Conservation (phyloP, 2,888 invertebrate genomes). For the Hyles lineata region DNA sequence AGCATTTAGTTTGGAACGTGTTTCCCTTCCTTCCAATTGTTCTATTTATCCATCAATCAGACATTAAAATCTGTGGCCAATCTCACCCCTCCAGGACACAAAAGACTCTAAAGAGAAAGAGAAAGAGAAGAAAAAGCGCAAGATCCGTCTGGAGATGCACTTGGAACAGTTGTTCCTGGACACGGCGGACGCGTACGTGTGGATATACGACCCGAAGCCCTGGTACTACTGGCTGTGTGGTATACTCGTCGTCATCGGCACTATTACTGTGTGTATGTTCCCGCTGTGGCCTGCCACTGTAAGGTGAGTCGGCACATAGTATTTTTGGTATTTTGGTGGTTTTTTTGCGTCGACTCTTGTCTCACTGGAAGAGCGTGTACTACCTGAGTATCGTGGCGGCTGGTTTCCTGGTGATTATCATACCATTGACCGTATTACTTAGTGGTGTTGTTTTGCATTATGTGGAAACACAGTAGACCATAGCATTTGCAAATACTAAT, state of each 20-base stretch:
- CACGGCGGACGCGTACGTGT: conserved; percentile 96
- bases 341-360: no score
- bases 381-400: no score
- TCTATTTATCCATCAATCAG: no score
- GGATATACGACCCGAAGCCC: conserved; percentile 99
- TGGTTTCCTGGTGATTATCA: no score
- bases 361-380: no score
- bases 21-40: no score
- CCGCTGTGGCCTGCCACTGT: conserved; percentile 99
- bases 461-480: no score
- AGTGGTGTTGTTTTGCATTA: no score
- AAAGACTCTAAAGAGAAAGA: conserved; percentile 75
- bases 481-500: no score
- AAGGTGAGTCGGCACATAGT: conserved; percentile 86
- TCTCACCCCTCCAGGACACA: conserved; percentile 57
- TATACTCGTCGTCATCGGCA: conserved; percentile 94
- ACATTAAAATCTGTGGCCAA: not conserved
- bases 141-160: conserved; percentile 98
- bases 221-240: conserved; percentile 97
- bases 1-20: no score
- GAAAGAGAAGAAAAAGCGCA: conserved; percentile 90
- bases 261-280: conserved; percentile 98
- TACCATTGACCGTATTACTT: no score
- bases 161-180: conserved; percentile 97
- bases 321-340: no score